Conservation (phyloP, 2,888 invertebrate species). For the Epinotia ramella region DNA sequence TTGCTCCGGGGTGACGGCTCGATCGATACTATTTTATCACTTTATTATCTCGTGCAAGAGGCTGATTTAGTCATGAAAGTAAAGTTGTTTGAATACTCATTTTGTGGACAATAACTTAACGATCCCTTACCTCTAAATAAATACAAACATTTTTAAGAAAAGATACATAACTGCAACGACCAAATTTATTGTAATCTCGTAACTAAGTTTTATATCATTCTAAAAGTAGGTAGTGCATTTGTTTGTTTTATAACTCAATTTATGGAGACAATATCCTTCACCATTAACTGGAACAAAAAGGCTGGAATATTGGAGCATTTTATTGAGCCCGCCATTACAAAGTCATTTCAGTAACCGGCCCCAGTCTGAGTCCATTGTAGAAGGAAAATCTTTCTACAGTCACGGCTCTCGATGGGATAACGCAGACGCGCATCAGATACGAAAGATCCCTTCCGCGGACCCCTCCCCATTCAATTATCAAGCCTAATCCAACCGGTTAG, state of each 20-base stretch:
- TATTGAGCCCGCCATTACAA: constrained; percentile 81
- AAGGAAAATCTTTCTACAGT: constrained; percentile 85
- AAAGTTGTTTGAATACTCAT: neutral
- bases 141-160: neutral
- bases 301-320: constrained; percentile 75
- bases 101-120: neutral
- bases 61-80: constrained; percentile 28
- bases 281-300: constrained; percentile 72
- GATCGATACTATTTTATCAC: constrained; percentile 51
- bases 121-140: neutral
- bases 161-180: neutral
- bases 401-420: constrained; percentile 85
- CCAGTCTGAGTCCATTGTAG: constrained; percentile 83
- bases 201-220: constrained; percentile 9
- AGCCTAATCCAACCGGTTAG: constrained; percentile 70
- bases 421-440: constrained; percentile 66
- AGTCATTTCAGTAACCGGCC: constrained; percentile 80
- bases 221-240: constrained; percentile 13
- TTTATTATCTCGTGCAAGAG: constrained; percentile 34
- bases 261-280: constrained; percentile 34
- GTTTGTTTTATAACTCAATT: constrained; percentile 37
- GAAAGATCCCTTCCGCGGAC: constrained; percentile 65
- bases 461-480: constrained; percentile 70
- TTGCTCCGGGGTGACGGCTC: constrained; percentile 55
- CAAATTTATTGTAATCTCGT: neutral